Conservation (phyloP, 2,888 invertebrate species). For the Athalia cordata region DNA sequence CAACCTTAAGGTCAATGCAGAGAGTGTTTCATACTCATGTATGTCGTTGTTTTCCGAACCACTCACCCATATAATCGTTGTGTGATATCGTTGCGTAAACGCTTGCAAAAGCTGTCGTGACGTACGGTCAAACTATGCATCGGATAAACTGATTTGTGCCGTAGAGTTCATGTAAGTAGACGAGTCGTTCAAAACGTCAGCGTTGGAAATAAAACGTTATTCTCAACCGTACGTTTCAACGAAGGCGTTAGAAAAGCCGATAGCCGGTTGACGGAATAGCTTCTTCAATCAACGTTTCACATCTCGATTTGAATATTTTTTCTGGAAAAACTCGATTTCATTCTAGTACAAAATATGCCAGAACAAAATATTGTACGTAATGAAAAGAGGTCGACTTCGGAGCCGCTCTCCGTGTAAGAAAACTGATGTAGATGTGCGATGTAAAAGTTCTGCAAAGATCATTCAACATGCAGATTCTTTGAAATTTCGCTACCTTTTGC, state of each 20-base stretch:
- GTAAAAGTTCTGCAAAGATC: no score
- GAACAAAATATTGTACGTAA: no score
- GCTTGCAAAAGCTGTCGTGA: constrained; percentile 22
- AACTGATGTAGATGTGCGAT: no score
- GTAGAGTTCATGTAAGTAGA: background rate
- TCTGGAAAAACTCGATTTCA: constrained; percentile 12
- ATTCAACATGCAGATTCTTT: no score
- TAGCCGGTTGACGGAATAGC: constrained; percentile 24
- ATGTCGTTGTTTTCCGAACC: background rate
- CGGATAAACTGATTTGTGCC: constrained; percentile 6
- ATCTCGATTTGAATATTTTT: constrained; percentile 30
- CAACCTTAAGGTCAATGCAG: background rate
- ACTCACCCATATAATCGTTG: constrained; percentile 20
- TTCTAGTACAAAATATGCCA: no score
- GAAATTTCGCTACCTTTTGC: no score
- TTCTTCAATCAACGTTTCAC: constrained; percentile 33
- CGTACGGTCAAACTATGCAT: constrained; percentile 2
- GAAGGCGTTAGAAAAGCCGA: constrained; percentile 4
- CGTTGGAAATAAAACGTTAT: constrained; percentile 23
- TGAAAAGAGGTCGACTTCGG: no score
- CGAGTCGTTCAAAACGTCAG: constrained; percentile 4
- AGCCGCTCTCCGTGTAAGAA: no score
- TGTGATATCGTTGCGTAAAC: background rate
- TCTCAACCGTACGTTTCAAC: constrained; percentile 12
- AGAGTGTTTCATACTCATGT: constrained; percentile 13